Conservation (phyloP, 2,113 vertebrate species). For the Osmerus eperlanus region DNA sequence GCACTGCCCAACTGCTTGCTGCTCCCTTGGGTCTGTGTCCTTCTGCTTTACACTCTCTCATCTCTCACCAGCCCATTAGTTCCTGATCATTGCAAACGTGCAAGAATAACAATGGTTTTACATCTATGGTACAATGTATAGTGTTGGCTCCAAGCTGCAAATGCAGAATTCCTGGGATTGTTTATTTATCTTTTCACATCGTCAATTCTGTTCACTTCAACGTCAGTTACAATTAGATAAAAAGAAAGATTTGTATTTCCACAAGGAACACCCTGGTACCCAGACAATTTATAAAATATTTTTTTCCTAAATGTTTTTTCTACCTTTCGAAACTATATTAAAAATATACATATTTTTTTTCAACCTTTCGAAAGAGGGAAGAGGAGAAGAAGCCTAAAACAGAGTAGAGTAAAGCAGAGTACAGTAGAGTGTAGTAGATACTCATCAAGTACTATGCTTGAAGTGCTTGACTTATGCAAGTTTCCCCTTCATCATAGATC, state of each 20-base stretch:
- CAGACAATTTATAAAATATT: conserved; percentile 25
- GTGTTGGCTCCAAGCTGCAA: conserved; percentile 60
- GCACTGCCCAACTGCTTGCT: conserved; percentile 64
- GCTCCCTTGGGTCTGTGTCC: conserved; percentile 66
- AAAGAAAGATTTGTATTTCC: conserved; percentile 13
- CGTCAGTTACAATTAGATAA: conserved; percentile 35
- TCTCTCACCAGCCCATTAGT: conserved; percentile 75
- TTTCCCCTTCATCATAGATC: no score
- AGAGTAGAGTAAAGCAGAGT: conserved; percentile 50
- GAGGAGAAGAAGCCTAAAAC: conserved; percentile 25
- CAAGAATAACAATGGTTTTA: conserved; percentile 69
- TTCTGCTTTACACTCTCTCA: conserved; percentile 66
- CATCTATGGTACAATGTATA: conserved; percentile 68
- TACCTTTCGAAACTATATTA: neutral
- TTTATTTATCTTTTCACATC: conserved; percentile 12
- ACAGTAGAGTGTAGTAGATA: conserved; percentile 26
- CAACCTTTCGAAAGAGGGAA: no score
- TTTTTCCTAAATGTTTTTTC: conserved; percentile 26
- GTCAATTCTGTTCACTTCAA: conserved; percentile 18
- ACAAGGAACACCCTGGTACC: conserved; percentile 23
- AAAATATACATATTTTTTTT: no score
- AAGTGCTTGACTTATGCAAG: no score
- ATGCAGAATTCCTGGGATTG: conserved; percentile 17
- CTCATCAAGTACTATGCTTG: neutral
- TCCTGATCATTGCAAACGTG: conserved; percentile 82